phyloP scores from a whole-genome alignment of 23 tunicate species.

The Clavelina lepadiformis region DNA sequence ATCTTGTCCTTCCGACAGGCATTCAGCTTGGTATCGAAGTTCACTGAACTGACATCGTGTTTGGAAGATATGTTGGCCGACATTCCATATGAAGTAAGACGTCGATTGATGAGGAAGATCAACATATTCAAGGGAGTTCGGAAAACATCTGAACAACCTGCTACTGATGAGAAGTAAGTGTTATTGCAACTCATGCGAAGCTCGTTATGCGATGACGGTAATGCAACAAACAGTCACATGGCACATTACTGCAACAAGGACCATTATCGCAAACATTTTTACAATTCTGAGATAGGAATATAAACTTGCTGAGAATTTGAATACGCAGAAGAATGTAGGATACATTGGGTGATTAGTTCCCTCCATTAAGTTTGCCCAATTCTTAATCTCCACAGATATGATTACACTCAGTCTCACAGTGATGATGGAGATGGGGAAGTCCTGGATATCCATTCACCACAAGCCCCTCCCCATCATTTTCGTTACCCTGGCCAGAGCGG shows the following conservation, averaged over 20 bases:
- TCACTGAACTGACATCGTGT: neutral
- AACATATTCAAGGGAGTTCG: constrained; percentile 25
- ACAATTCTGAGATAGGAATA: too few species aligned
- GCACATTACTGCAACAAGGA: too few species aligned
- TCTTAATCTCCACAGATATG: constrained; percentile 13
- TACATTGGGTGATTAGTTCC: too few species aligned
- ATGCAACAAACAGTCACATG: too few species aligned
- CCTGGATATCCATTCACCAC: constrained; percentile 57
- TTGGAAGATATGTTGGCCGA: constrained; percentile 24
- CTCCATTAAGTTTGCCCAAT: too few species aligned
- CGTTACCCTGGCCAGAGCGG: constrained; percentile 18
- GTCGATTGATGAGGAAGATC: constrained; percentile 26
- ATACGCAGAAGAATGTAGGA: too few species aligned
- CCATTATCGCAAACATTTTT: too few species aligned
- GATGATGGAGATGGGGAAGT: constrained; percentile 63
- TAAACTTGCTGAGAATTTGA: too few species aligned
- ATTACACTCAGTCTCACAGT: constrained; percentile 31
- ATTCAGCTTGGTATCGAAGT: constrained; percentile 15
- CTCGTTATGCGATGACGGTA: too few species aligned
- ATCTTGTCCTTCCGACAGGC: constrained; percentile 26
- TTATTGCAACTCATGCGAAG: too few species aligned
- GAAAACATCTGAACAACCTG: too few species aligned
- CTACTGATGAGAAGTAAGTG: too few species aligned
- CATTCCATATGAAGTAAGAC: constrained; percentile 19
- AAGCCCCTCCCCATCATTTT: constrained; percentile 29